These are phyloP conservation scores for Urocitellus parryii DNA, from an alignment of 2,113 vertebrate species.

Conservation along the genomic window DNA sequence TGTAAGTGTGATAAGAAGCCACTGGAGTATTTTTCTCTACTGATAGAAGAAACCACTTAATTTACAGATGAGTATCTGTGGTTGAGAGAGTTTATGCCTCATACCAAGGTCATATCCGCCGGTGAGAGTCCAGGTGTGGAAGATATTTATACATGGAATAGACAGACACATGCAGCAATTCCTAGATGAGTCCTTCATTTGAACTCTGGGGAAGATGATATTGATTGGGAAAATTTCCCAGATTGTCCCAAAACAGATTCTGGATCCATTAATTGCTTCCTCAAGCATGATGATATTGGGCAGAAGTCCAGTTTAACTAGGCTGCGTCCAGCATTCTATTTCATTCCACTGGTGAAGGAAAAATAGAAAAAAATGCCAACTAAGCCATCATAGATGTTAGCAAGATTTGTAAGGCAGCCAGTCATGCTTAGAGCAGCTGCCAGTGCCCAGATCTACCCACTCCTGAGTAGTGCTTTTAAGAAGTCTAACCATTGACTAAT, in stretches of 20 bases:
- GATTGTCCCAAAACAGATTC: not conserved
- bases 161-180: not conserved
- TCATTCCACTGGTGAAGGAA: conserved; percentile 16
- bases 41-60: not conserved
- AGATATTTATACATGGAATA: not conserved
- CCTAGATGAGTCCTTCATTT: not conserved
- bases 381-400: conserved; percentile 13
- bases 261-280: not conserved
- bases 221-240: not conserved
- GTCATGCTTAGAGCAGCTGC: not conserved
- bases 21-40: not conserved
- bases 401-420: conserved; percentile 46
- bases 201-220: not conserved
- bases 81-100: not conserved
- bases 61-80: not conserved
- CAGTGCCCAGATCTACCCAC: not conserved
- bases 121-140: not conserved
- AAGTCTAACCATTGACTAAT: not conserved
- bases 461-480: not conserved
- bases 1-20: not conserved
- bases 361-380: conserved; percentile 16
- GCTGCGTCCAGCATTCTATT: not conserved
- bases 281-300: not conserved
- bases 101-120: not conserved
- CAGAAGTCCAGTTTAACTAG: conserved; percentile 38